These are phyloP conservation scores for Hippotragus niger DNA, from an alignment of 2,113 vertebrate species.

Conservation along the genomic window DNA sequence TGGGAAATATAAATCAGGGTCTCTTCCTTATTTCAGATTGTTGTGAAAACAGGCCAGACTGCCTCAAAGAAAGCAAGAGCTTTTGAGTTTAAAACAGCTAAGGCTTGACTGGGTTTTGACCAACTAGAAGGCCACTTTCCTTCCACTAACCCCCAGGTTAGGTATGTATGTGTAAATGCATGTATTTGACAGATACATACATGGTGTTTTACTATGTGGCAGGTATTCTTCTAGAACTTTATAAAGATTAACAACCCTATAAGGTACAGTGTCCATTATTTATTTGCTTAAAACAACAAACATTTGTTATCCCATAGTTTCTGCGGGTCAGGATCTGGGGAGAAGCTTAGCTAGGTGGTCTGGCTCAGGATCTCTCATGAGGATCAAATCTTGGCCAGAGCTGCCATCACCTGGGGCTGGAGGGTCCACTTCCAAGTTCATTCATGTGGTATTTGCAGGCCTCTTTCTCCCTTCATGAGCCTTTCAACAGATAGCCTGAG, in stretches of 20 bases:
- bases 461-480: not conserved
- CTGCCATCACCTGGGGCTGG: not conserved
- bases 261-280: not conserved
- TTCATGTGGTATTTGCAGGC: not conserved
- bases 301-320: not conserved
- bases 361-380: not conserved
- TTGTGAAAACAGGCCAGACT: constrained; percentile 33
- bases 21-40: constrained; percentile 5
- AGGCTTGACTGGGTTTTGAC: not conserved
- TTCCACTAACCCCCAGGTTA: not conserved
- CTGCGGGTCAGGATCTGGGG: not conserved
- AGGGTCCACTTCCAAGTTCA: not conserved
- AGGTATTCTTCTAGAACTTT: not conserved
- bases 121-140: not conserved
- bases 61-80: not conserved
- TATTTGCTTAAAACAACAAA: not conserved
- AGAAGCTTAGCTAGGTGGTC: not conserved
- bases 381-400: not conserved
- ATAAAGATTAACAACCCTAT: not conserved
- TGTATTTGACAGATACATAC: not conserved
- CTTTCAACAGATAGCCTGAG: not conserved
- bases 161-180: not conserved
- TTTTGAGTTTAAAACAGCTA: constrained; percentile 22
- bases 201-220: not conserved
- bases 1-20: constrained; percentile 54